Evolutionary conservation across 2,113 vertebrate species (phyloP).

Genomic region (Brevimyrus niger): DNA sequence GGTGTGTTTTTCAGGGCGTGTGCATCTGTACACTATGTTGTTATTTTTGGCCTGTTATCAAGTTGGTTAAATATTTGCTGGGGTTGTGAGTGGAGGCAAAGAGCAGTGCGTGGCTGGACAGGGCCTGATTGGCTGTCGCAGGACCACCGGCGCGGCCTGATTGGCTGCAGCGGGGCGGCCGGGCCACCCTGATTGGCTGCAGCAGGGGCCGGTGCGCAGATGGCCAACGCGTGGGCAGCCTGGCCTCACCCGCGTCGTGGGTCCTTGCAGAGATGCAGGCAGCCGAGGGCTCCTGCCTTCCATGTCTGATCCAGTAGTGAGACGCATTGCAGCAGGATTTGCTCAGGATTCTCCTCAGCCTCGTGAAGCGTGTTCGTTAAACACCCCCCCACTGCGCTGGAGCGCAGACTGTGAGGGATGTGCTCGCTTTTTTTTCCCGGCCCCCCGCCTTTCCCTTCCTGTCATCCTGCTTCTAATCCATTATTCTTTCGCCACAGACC

Average conservation of each 20-base stretch:
- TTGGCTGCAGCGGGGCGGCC: neutral
- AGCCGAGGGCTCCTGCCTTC: neutral
- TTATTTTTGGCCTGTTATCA: neutral
- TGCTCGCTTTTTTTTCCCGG: neutral
- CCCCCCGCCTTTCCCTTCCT: neutral
- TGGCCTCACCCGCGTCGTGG: neutral
- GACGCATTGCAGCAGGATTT: constrained; percentile 9
- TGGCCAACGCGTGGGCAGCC: neutral
- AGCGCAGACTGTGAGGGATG: neutral
- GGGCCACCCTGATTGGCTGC: neutral
- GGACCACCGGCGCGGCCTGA: neutral
- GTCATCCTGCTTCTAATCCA: neutral
- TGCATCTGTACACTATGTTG: neutral
- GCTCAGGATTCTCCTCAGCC: neutral
- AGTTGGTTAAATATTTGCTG: neutral
- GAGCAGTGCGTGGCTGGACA: neutral
- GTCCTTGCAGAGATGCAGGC: neutral
- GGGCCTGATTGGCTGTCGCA: neutral
- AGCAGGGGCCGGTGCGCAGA: neutral
- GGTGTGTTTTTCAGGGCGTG: neutral
- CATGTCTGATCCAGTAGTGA: neutral
- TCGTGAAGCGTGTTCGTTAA: neutral
- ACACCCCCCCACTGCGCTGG: neutral
- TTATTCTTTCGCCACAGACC: constrained; percentile 57
- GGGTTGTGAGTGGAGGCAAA: neutral